Conservation (phyloP, 2,113 vertebrate species). For the Spizaetus ornatus region DNA sequence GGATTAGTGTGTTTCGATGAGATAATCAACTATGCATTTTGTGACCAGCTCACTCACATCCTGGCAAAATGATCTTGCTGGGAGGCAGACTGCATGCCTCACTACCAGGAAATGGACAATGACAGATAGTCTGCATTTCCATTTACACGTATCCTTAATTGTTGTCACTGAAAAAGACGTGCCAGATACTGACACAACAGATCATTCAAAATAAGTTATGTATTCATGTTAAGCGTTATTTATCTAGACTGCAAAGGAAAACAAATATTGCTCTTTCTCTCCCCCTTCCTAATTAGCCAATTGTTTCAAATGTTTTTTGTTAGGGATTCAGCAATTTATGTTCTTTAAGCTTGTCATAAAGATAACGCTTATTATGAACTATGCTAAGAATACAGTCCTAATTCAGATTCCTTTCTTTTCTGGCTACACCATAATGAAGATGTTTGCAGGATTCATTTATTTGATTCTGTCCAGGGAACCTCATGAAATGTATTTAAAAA, state of each 20-base stretch:
- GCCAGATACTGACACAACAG: conserved; percentile 67
- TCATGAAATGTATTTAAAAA: conserved; percentile 56
- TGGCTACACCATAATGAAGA: conserved; percentile 54
- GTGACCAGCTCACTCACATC: conserved; percentile 43
- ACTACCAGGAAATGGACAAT: conserved; percentile 62
- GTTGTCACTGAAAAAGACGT: conserved; percentile 63
- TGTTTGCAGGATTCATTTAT: conserved; percentile 56
- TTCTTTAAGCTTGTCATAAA: conserved; percentile 68
- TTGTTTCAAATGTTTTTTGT: conserved; percentile 70
- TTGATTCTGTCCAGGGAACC: conserved; percentile 54
- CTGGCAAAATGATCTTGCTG: conserved; percentile 44
- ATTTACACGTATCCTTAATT: conserved; percentile 64
- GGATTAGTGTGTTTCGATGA: conserved; percentile 64
- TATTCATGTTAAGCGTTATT: conserved; percentile 67
- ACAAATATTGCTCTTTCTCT: conserved; percentile 68
- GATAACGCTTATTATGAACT: conserved; percentile 64
- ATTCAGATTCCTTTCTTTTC: conserved; percentile 50
- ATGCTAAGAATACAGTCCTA: conserved; percentile 55
- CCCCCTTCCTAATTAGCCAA: conserved; percentile 68
- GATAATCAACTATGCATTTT: conserved; percentile 61
- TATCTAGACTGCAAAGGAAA: conserved; percentile 68
- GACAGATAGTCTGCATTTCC: conserved; percentile 65
- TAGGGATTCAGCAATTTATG: conserved; percentile 63
- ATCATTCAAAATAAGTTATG: conserved; percentile 71
- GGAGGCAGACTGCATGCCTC: conserved; percentile 49